These are phyloP conservation scores for Tympanoctomys barrerae DNA, from an alignment of 2,797 vertebrate genomes.

Conservation along the genomic window DNA sequence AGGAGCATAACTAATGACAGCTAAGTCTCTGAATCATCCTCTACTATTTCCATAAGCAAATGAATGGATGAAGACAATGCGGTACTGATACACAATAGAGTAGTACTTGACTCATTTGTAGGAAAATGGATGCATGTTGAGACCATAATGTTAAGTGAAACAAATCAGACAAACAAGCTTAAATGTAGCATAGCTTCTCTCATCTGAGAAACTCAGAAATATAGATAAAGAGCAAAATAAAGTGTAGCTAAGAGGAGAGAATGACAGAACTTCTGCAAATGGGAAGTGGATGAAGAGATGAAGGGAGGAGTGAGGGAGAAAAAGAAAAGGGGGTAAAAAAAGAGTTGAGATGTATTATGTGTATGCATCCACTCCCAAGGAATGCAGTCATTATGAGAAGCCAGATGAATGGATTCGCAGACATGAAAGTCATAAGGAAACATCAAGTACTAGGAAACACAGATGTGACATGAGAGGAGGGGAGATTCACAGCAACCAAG, in stretches of 20 bases:
- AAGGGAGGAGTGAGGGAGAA: neutral
- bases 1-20: neutral
- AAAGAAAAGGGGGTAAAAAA: neutral
- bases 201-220: neutral
- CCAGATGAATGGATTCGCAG: neutral
- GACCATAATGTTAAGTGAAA: neutral
- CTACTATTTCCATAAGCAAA: neutral
- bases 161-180: neutral
- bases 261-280: neutral
- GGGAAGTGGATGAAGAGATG: neutral
- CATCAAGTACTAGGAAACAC: neutral
- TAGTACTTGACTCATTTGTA: neutral
- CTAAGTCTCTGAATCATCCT: neutral
- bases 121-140: neutral
- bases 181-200: neutral
- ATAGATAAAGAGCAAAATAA: neutral
- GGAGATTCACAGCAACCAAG: neutral
- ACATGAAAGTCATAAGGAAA: slow-evolving; percentile 20
- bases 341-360: neutral
- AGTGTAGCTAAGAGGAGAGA: neutral
- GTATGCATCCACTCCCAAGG: neutral
- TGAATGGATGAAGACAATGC: neutral
- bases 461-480: slow-evolving; percentile 10
- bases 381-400: neutral
- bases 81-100: neutral